A percentile compares a stretch with the other conserved stretches of the same genome.
Conservation (phyloP, 2,888 invertebrate species). For the Coelinius sp. region DNA sequence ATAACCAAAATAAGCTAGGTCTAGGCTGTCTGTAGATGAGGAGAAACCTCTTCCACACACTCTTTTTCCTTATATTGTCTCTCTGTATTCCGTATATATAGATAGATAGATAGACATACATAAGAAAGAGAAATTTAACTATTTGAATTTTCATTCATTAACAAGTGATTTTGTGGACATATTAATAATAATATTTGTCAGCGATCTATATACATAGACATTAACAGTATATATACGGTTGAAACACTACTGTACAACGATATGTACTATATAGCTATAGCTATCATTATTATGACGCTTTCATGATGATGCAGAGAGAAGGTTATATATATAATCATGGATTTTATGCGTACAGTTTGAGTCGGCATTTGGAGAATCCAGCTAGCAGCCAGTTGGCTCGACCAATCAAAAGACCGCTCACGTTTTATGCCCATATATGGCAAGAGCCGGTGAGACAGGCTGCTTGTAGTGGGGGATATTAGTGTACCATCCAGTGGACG, state of each 20-base stretch:
- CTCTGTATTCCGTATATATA: neutral
- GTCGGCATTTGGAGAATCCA: slow-evolving; percentile 71
- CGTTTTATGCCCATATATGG: slow-evolving; percentile 88
- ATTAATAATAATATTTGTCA: too few relatives aligned
- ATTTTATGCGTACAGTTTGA: slow-evolving; percentile 63
- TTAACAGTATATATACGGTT: too few relatives aligned
- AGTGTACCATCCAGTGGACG: slow-evolving; percentile 67
- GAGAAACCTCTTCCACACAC: too few relatives aligned
- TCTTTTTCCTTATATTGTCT: neutral
- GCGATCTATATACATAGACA: too few relatives aligned
- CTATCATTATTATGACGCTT: neutral
- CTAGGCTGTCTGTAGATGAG: neutral
- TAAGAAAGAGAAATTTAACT: too few relatives aligned
- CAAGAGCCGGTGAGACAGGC: slow-evolving; percentile 77
- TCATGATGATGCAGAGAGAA: neutral
- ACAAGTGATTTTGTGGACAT: too few relatives aligned
- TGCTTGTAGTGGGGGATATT: slow-evolving; percentile 69
- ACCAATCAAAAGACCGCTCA: slow-evolving; percentile 79
- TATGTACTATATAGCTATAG: neutral
- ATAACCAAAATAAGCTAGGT: too few relatives aligned
- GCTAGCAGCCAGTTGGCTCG: slow-evolving; percentile 73
- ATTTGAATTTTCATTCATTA: too few relatives aligned
- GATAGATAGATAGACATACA: too few relatives aligned
- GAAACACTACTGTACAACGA: neutral
- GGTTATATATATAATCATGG: neutral